Evolutionary conservation across 2,113 vertebrate species (phyloP).

Genomic region (Sula dactylatra): DNA sequence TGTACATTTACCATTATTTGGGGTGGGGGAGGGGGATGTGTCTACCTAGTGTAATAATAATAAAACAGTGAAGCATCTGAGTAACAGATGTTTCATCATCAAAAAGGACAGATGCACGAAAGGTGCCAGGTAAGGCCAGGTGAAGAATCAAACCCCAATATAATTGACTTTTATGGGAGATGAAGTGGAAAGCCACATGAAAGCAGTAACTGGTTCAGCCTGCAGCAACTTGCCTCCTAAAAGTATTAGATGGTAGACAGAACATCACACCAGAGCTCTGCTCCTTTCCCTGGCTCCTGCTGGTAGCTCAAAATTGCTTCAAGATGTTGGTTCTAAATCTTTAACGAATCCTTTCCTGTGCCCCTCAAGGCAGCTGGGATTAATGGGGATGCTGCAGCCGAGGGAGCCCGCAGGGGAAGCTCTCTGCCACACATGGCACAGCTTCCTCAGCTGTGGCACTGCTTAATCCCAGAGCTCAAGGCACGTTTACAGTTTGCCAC

Average conservation of each 20-base stretch:
- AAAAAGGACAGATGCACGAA: not conserved
- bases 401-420: not conserved
- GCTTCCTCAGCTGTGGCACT: not conserved
- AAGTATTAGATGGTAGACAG: slow-evolving; percentile 22
- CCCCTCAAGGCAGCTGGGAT: not conserved
- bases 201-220: slow-evolving; percentile 11
- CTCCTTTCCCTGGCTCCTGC: slow-evolving; percentile 26
- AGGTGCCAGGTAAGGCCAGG: slow-evolving; percentile 22
- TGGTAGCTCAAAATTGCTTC: slow-evolving; percentile 32
- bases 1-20: not conserved
- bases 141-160: not conserved
- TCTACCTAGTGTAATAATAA: not conserved
- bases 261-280: not conserved
- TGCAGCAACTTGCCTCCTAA: slow-evolving; percentile 18
- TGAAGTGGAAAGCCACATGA: slow-evolving; percentile 38
- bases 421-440: not conserved
- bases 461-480: not conserved
- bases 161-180: slow-evolving; percentile 8
- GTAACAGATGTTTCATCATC: slow-evolving; percentile 15
- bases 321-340: slow-evolving; percentile 37
- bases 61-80: not conserved
- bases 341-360: not conserved
- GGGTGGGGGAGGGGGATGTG: accelerated
- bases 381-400: not conserved
- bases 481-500: not conserved